Evolutionary conservation across 1,140 invertebrate genomes (phyloP), one percentile per base, ranked within the genome.

Genomic region (Drosophila mojavensis): DNA sequence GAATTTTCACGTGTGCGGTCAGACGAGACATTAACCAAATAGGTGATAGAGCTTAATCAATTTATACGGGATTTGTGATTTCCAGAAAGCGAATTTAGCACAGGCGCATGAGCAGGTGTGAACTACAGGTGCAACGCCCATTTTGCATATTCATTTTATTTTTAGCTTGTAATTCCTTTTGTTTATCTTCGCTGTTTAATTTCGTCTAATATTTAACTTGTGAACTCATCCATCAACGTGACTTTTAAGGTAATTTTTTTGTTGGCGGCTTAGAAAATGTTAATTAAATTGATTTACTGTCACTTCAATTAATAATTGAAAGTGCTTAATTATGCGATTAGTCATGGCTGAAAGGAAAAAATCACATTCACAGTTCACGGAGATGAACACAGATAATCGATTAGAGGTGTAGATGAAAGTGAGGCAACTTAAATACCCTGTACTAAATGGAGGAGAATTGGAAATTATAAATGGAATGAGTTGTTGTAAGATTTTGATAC

Each of bases 251-350:
- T 50, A 33, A 6, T 33, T 15, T 39, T 67, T 39, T 11, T 24
- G 5, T 30, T 11, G 15, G 15, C 6, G 7, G 6, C 9, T 2
- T 36, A 36, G 28, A 48, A 66, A 45, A 75, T 68, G 45, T 67
- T 85, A 78, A 85, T 85, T 55, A 72, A 86, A 67, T 48, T 65
- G 59, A 75, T 81, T 75, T 55, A 30, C 41, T 62, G 59, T 67
- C 58, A 76, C 50, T 39, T 67, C 33, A 55, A 65, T 71, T 68
- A 62, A 71, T 55, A 76, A 68, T 63, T 60, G 11, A 17, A 47
- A 26, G 24, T 41, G 39, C 39, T 75, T 63, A 68, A 66, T 66
- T 63, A 58, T 63, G 48, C 41, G 20, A 56, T 70, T 60, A 75
- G 65, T 85, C 67, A 84, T 47, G 61, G 20, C 39, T 61, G 59